Base-by-base conservation (phyloP, 1,140 invertebrate species). In the Galleria mellonella region DNA sequence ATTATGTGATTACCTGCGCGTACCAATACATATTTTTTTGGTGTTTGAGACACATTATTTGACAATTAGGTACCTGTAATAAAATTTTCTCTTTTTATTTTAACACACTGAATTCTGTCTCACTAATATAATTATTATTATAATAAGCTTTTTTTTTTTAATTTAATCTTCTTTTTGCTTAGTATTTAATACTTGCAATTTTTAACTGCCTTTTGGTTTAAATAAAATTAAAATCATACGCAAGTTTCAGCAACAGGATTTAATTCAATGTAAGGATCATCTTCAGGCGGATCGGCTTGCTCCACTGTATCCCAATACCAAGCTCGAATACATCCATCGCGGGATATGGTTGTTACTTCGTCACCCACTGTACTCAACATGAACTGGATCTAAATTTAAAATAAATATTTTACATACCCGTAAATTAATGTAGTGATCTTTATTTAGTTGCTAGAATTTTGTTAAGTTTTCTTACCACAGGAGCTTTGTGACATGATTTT, bases 251-350 rank as follows among this genome's bases (percentile, higher is more conserved):
- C 92, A 41, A 93, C 92, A 2, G 95, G 95, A 70, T 97, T 94
- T 37, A 96, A 90, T 76, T 94, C 92, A 36, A 96, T 89, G 44
- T 91, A 91, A n/a, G 90, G 89, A 54, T 93, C 90, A 6, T 94
- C 92, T 62, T 94, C 92, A 0, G 91, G 88, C 0, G 91, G 90
- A 79, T 96, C 92, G 0, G 94, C 93, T 50, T 92, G 89, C 60
- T 96, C 94, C 10, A 97, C 94, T 0, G 91, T 92, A 46, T 95
- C 94, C 88, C 95, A 96, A 69, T 92, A 94, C 95, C 96, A 97
- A 12, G 94, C 88, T 43, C 92, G 88, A 10, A 97, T 91, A 69
- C 89, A 94, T 0, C 95, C 96, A 82, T 97, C 96, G 61, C 91
- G 88, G 7, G 94, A 90, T 59, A 89, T 83, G 0, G 90, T 90